Evolutionary conservation across 2,113 vertebrate genomes (phyloP), one percentile per base, ranked within the genome.

Genomic region (Pontoporia blainvillei): DNA sequence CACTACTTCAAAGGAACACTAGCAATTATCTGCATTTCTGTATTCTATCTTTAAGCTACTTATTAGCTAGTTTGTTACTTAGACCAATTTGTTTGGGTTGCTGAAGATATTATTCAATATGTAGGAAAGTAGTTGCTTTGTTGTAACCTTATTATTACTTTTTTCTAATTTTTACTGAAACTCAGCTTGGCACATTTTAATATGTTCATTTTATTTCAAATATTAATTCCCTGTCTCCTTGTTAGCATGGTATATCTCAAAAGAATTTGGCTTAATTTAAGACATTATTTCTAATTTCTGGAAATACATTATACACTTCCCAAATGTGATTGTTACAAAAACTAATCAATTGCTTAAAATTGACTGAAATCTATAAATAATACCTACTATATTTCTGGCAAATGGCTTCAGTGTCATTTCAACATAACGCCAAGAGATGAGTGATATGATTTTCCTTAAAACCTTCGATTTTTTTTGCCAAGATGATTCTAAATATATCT

Each of bases 41-140:
- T 90, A 78, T 78, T 93, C 83, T 94, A 54, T 83, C 90, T 97
- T 96, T 73, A 79, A 97, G 94, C 76, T 97, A 97, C 90, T 98
- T 98, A 96, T 94, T 93, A 96, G 69, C 44, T 97, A 93, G 90
- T 97, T 97, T 97, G 8, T 76, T 97, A 76, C 76, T 94, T 79
- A 62, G 66, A 95, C 79, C 90, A 98, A 97, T 97, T 97, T 96
- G 62, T 23, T 96, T 95, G 93, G 59, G 41, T 96, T 95, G n/a
- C n/a, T 83, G 11, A 93, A 96, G 90, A 85, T 89, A 86, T 84
- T 96, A 62, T 31, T 97, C 52, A 94, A 92, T 93, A 78, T 8
- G 0, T 41, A 41, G 10, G 34, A 97, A 92, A 89, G 15, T 2
- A 72, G 17, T 86, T 95, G 39, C 81, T 97, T 89, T 62, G 6